Percentiles rank a stretch among this genome's conserved stretches.
phyloP scores from a whole-genome alignment of 1,140 invertebrate genomes.

The Temnothorax curvispinosus region DNA sequence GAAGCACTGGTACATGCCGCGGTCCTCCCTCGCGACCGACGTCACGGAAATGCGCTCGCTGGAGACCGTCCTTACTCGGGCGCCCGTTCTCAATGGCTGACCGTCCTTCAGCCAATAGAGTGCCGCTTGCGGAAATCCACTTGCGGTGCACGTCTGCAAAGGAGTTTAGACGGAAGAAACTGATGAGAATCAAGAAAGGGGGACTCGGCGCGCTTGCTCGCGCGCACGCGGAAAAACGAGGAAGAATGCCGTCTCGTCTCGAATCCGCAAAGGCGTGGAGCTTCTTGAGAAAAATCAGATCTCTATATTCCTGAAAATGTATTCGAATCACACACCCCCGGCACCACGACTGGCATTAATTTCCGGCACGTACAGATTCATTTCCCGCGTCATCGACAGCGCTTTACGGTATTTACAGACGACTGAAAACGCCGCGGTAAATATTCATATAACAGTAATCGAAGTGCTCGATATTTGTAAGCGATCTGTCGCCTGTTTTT shows the following conservation, averaged over 20 bases:
- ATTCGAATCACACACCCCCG: constrained; percentile 6
- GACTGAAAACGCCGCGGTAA: constrained; percentile 29
- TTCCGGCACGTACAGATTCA: constrained; percentile 55
- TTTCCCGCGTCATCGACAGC: constrained; percentile 54
- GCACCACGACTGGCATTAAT: constrained; percentile 31
- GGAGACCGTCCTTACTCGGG: constrained; percentile 85
- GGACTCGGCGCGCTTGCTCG: neutral
- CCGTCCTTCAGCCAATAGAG: constrained; percentile 88
- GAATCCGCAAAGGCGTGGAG: neutral
- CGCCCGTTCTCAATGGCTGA: constrained; percentile 87
- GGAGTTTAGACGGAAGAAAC: constrained; percentile 68
- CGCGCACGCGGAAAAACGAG: neutral
- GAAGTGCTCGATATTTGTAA: neutral
- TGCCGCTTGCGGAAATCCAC: constrained; percentile 84
- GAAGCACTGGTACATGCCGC: constrained; percentile 95
- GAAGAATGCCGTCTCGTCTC: neutral
- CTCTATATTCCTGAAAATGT: constrained; percentile 41
- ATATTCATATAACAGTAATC: constrained; percentile 53
- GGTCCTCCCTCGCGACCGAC: constrained; percentile 90
- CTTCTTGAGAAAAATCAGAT: constrained; percentile 46
- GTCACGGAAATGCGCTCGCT: constrained; percentile 88
- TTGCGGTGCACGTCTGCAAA: constrained; percentile 83
- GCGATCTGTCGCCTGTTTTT: neutral
- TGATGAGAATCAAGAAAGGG: constrained; percentile 65
- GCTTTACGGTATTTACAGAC: constrained; percentile 27